Conservation (phyloP, 2,888 invertebrate genomes). For the Ophion costatus region DNA sequence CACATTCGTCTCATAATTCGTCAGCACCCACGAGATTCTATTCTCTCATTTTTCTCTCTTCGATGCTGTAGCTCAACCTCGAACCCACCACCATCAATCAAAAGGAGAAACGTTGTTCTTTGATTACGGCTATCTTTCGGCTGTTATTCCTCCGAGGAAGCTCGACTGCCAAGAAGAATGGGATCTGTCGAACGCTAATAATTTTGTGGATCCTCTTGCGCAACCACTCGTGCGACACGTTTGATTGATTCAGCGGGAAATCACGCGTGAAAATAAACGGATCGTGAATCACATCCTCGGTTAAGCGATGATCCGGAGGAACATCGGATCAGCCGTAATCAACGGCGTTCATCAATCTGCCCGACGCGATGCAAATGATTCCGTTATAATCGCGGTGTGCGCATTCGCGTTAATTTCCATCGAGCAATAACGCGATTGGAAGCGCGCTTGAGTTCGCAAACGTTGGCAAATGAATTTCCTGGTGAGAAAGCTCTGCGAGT, state of each 20-base stretch:
- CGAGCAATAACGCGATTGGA: conserved; percentile 5
- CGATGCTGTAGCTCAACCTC: neutral
- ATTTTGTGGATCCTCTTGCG: too few relatives aligned
- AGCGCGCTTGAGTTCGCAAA: neutral
- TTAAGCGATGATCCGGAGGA: too few relatives aligned
- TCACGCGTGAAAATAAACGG: too few relatives aligned
- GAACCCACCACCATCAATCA: neutral
- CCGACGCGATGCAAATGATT: neutral
- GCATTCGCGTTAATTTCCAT: conserved; percentile 14
- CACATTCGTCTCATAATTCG: conserved; percentile 56
- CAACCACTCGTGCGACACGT: neutral
- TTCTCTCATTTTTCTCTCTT: neutral
- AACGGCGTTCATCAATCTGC: neutral
- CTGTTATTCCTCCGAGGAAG: too few relatives aligned
- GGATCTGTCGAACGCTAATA: too few relatives aligned
- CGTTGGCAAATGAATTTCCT: neutral
- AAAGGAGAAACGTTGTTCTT: conserved; percentile 2
- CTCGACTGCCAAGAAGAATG: too few relatives aligned
- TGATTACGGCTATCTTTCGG: neutral
- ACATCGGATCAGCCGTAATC: too few relatives aligned
- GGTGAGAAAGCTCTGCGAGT: neutral
- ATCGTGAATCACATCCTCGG: too few relatives aligned
- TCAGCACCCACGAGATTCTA: conserved; percentile 19
- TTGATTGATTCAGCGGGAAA: neutral
- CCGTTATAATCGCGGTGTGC: neutral